Evolutionary conservation across 2,113 vertebrate genomes (phyloP), one percentile per base, ranked within the genome.

Genomic region (Tapirus terrestris): DNA sequence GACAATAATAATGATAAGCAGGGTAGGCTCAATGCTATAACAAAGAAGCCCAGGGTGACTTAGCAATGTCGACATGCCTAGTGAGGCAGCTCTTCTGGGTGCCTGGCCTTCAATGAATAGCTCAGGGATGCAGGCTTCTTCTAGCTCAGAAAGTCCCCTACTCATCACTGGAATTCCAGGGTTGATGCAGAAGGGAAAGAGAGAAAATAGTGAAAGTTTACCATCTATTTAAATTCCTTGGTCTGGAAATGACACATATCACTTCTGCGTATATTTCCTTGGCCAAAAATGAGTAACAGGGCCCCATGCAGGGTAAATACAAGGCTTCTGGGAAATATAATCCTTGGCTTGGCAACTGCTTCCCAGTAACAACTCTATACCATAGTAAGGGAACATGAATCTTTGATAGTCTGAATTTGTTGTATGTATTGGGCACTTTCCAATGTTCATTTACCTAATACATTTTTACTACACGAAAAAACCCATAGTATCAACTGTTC

Each of bases 381-480:
- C 21, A 7, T 33, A 60, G n/a, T 13, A 61, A 83, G 20, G n/a
- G 14, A 43, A 68, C 3, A 10, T 5, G 1, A 1, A 29, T 79
- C 53, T 85, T 75, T 83, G 10, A 14, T 45, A 61, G 39, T n/a
- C 81, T 83, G 68, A 29, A 77, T 93, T 82, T 63, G 56, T 63
- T 23, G 0, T 88, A 45, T 29, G 36, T 25, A 29, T 51, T 60
- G 23, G 6, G 9, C 14, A 56, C 3, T 79, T 95, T 58, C 36
- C 16, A 88, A 87, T 9, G 6, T n/a, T 79, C 9, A 67, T 61
- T 63, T 73, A 45, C 11, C 5, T 67, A 56, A 75, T n/a, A 48
- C 36, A 1, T 67, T 43, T 77, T 87, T 67, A 45, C 11, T 29
- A 31, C 3, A 94, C 77, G 12, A 76, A 33, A 68, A 53, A 23